Evolutionary conservation across 2,113 vertebrate species (phyloP).

Genomic region (Poeciliopsis retropinna): DNA sequence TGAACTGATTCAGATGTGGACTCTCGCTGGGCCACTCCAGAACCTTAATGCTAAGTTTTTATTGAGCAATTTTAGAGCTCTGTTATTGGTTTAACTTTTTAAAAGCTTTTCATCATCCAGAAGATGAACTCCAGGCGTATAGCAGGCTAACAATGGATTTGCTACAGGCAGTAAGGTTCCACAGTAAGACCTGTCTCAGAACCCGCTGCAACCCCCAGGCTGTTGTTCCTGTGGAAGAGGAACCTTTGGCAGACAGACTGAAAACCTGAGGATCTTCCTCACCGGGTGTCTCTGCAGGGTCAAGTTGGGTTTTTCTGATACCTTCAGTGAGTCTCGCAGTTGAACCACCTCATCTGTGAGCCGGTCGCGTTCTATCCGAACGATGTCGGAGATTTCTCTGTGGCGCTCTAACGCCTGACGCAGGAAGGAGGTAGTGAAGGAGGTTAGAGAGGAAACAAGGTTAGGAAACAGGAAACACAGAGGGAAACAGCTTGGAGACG

Average conservation of each 20-base stretch:
- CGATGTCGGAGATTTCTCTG: slow-evolving; percentile 90
- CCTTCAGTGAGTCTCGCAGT: slow-evolving; percentile 89
- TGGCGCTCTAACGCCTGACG: slow-evolving; percentile 92
- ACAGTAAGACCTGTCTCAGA: neutral
- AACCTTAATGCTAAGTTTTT: no score
- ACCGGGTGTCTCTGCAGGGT: neutral
- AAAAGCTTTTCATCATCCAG: no score
- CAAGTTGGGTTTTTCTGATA: slow-evolving; percentile 61
- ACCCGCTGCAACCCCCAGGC: neutral
- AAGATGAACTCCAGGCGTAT: no score
- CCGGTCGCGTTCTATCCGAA: slow-evolving; percentile 88
- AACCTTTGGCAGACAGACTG: neutral
- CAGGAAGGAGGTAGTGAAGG: slow-evolving; percentile 22
- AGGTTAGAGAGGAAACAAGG: neutral
- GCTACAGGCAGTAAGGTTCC: no score
- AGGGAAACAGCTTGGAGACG: neutral
- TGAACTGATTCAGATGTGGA: no score
- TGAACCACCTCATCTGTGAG: slow-evolving; percentile 87
- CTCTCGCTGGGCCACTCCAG: no score
- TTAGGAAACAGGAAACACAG: neutral
- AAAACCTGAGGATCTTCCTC: neutral
- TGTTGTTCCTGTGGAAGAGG: neutral
- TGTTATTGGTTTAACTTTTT: no score
- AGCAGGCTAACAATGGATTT: no score
- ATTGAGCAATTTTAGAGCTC: no score